Conservation (phyloP, 2,888 invertebrate genomes). For the Acanthosepion lycidas region DNA sequence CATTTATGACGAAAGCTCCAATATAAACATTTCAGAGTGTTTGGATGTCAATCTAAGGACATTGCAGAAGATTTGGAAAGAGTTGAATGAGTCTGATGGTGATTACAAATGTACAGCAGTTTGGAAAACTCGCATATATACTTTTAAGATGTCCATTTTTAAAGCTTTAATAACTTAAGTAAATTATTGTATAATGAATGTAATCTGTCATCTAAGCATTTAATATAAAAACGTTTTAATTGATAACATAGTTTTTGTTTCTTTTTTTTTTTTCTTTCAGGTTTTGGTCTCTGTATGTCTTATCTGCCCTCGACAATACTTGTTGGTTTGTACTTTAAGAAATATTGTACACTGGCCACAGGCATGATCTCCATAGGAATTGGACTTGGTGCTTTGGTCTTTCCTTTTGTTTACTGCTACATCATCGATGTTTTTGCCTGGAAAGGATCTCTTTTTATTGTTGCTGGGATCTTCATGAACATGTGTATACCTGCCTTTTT, state of each 20-base stretch:
- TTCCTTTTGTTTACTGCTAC: slow-evolving; percentile 62
- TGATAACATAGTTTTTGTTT: background rate
- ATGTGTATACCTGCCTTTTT: slow-evolving; percentile 62
- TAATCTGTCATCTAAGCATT: no score
- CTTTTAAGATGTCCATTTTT: no score
- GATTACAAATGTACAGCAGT: no score
- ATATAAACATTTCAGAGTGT: no score
- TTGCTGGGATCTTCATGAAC: slow-evolving; percentile 65
- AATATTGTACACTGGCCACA: slow-evolving; percentile 65
- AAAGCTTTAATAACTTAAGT: no score
- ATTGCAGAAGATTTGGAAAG: no score
- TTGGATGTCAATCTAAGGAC: no score
- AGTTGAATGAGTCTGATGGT: no score
- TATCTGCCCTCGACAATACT: slow-evolving; percentile 69
- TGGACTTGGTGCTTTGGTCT: slow-evolving; percentile 64
- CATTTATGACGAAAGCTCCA: no score
- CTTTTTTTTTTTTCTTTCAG: slow-evolving; percentile 54
- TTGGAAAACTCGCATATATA: no score
- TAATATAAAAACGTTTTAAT: no score
- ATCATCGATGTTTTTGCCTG: slow-evolving; percentile 66
- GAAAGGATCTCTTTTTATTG: slow-evolving; percentile 66
- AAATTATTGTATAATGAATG: no score
- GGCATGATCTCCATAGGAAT: slow-evolving; percentile 67
- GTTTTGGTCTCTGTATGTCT: slow-evolving; percentile 65
- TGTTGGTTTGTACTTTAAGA: slow-evolving; percentile 66